Conservation (phyloP, 2,113 vertebrate genomes). For the Bostrychus sinensis region DNA sequence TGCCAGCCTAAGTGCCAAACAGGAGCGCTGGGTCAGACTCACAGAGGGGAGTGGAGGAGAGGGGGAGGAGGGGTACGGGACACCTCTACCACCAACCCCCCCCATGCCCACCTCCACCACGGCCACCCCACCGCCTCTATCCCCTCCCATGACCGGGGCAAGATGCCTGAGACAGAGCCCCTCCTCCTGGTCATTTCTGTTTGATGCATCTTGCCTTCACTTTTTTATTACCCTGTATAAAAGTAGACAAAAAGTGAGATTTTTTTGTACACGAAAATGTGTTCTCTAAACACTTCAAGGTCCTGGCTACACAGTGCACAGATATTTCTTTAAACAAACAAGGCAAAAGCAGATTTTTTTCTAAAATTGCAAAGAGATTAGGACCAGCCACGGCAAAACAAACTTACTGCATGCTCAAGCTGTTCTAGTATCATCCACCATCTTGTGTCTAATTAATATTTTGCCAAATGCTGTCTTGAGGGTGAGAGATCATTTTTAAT, state of each 20-base stretch:
- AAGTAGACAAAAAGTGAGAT: constrained; percentile 74
- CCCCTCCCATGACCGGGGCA: constrained; percentile 78
- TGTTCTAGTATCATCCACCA: too few relatives aligned
- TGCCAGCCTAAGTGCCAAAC: constrained; percentile 97
- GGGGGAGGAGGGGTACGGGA: constrained; percentile 75
- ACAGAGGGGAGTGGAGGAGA: constrained; percentile 37
- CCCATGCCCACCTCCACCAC: constrained; percentile 76
- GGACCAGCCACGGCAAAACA: not conserved
- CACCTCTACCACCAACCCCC: constrained; percentile 72
- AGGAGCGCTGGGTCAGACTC: constrained; percentile 80
- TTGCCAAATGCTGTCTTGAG: too few relatives aligned
- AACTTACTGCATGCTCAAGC: not conserved
- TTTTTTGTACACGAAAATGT: constrained; percentile 2
- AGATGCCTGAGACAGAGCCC: constrained; percentile 92
- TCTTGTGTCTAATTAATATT: too few relatives aligned
- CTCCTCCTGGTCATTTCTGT: constrained; percentile 83
- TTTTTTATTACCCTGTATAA: constrained; percentile 97
- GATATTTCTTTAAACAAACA: not conserved
- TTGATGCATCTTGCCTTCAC: constrained; percentile 96
- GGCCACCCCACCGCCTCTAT: constrained; percentile 62
- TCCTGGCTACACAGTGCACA: constrained; percentile 6
- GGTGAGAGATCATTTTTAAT: not conserved
- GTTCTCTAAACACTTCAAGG: not conserved
- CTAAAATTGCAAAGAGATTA: not conserved
- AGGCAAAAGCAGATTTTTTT: too few relatives aligned